Percentiles rank a stretch among this genome's conserved stretches.
Evolutionary conservation across 2,888 invertebrate species (phyloP).

Genomic region (Chydorus sphaericus): DNA sequence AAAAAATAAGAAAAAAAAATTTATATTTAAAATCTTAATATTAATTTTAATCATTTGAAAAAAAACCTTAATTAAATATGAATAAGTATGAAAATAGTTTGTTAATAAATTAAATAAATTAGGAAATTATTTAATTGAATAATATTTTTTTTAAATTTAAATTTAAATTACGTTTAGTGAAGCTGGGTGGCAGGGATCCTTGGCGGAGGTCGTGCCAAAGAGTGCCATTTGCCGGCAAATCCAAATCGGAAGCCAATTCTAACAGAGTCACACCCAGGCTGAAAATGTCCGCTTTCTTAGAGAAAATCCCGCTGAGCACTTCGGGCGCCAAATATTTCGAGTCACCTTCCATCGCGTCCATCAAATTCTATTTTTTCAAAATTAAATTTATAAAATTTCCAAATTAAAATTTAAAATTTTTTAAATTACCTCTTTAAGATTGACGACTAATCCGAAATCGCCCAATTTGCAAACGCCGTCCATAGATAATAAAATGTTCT

Average conservation of each 20-base stretch:
- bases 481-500: conserved; percentile 52
- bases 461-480: conserved; percentile 51
- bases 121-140: too few relatives aligned
- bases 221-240: conserved; percentile 49
- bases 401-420: not conserved
- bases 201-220: conserved; percentile 49
- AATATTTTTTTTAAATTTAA: too few relatives aligned
- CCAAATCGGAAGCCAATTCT: conserved; percentile 52
- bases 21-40: too few relatives aligned
- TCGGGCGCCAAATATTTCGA: conserved; percentile 59
- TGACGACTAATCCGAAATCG: conserved; percentile 57
- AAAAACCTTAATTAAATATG: too few relatives aligned
- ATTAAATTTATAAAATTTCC: conserved; percentile 5
- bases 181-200: conserved; percentile 37
- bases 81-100: not conserved
- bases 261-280: conserved; percentile 55
- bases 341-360: conserved; percentile 52
- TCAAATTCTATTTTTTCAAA: conserved; percentile 29
- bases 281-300: conserved; percentile 54
- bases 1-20: too few relatives aligned
- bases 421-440: conserved; percentile 28
- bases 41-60: too few relatives aligned
- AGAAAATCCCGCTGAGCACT: conserved; percentile 44
- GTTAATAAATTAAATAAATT: conserved; percentile 1
- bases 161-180: conserved; percentile 28